Base-by-base conservation (phyloP, 2,888 invertebrate species). In the Harpalus rufipes region DNA sequence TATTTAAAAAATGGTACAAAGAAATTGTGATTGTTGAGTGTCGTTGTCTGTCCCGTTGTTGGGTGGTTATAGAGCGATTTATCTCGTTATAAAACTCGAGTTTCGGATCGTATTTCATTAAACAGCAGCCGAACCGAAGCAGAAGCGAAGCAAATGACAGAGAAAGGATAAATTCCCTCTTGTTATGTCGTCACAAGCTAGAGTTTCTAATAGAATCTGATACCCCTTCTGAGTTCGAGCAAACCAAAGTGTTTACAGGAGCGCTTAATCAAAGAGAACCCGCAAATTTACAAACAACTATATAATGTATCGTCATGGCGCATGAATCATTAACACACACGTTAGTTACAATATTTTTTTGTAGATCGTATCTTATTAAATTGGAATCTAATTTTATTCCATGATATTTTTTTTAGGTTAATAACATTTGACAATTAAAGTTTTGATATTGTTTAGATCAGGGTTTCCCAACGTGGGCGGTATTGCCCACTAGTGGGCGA, bases 191-290 rank as follows among this genome's bases (percentile, higher is more conserved):
- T 41, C 44, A 16, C 14, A 3, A 44, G 72, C 41, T 74, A 44
- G 21, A 44, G 44, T 74, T 74, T 74, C 72, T 74, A 74, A 74
- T 74, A 74, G 72, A 74, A 74, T 74, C 41, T 74, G 72, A 74
- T 74, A 44, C 72, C 44, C 41, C 72, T 68, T 68, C 68, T 41
- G 6, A 8, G n/a, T 18, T 4, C 1, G 10, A 12, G 44, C 44
- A 12, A 51, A 51, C 44, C 59, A 14, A 10, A 16, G 14, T 16
- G 18, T 16, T 16, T 59, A 59, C 59, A 59, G n/a, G 16, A 14
- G 6, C 18, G 44, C 44, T 12, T 51, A 51, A 51, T 51, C 44
- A 51, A n/a, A 56, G n/a, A 56, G 14, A 14, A 59, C 59, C 14
- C n/a, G 59, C 18, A 1, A 12, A 51, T 12, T 32, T 51, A 7